Conservation (phyloP, 1,140 invertebrate genomes). For the Zaprionus kolodkinae region DNA sequence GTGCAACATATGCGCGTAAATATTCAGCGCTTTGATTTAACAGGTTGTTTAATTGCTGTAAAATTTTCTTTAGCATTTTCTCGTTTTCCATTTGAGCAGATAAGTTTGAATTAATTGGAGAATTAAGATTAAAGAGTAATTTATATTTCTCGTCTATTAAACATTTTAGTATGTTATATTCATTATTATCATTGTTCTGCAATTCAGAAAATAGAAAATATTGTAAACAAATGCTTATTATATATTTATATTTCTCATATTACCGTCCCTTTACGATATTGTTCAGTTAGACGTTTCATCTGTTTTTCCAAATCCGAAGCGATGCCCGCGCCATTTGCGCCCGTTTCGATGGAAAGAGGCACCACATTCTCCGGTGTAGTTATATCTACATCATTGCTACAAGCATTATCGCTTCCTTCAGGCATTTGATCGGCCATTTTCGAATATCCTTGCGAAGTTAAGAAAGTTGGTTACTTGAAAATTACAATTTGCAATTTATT, state of each 20-base stretch:
- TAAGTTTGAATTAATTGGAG: background rate
- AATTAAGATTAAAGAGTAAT: constrained; percentile 3
- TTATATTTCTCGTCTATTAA: constrained; percentile 8
- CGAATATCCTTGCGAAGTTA: background rate
- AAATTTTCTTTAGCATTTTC: constrained; percentile 13
- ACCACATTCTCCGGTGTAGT: background rate
- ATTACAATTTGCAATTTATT: background rate
- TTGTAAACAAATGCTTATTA: background rate
- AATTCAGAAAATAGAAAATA: background rate
- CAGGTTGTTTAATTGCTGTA: constrained; percentile 12
- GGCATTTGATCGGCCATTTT: constrained; percentile 1
- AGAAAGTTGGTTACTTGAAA: background rate
- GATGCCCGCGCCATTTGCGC: background rate
- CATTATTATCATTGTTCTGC: background rate
- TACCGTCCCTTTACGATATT: constrained; percentile 10
- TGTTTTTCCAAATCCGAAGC: background rate
- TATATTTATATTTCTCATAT: background rate
- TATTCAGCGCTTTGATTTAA: constrained; percentile 5
- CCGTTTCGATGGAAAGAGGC: too few species aligned
- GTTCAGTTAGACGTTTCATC: background rate
- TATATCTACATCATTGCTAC: background rate
- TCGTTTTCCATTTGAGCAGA: background rate
- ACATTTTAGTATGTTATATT: background rate
- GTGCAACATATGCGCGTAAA: constrained; percentile 1
- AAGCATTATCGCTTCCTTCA: constrained; percentile 8